Evolutionary conservation across 2,797 vertebrate species (phyloP).

Genomic region (Rousettus madagascariensis): DNA sequence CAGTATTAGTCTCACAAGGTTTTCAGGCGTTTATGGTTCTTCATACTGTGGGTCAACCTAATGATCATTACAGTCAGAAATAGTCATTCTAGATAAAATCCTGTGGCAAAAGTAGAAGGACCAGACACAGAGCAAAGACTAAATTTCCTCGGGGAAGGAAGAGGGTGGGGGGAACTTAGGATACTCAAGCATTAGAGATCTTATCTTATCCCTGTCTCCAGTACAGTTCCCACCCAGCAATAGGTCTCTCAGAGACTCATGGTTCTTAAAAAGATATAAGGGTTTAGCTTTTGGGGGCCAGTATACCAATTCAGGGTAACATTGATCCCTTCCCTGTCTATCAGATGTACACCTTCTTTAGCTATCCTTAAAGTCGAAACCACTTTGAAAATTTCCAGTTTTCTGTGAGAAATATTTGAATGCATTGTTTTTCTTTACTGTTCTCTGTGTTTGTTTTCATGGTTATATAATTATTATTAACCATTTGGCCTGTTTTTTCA

Average conservation of each 20-base stretch:
- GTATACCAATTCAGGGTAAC: neutral
- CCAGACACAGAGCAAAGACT: neutral
- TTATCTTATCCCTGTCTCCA: too few relatives aligned
- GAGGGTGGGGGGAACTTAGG: neutral
- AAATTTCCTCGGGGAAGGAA: neutral
- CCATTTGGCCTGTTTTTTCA: neutral
- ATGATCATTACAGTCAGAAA: neutral
- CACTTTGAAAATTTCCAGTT: neutral
- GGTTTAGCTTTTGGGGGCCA: neutral
- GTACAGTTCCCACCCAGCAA: neutral
- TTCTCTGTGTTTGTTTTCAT: neutral
- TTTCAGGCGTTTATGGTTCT: neutral
- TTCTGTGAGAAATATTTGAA: neutral
- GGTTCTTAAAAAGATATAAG: neutral
- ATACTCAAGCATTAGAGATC: neutral
- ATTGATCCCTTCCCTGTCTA: accelerated
- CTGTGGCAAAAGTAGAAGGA: neutral
- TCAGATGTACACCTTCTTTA: neutral
- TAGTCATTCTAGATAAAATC: neutral
- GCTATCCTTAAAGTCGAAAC: neutral
- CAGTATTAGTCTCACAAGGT: neutral
- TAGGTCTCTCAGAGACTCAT: neutral
- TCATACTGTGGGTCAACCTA: neutral
- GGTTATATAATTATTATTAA: neutral
- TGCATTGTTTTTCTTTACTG: neutral